These are phyloP conservation scores for Timema podura DNA, from an alignment of 2,888 invertebrate genomes.

Conservation along the genomic window DNA sequence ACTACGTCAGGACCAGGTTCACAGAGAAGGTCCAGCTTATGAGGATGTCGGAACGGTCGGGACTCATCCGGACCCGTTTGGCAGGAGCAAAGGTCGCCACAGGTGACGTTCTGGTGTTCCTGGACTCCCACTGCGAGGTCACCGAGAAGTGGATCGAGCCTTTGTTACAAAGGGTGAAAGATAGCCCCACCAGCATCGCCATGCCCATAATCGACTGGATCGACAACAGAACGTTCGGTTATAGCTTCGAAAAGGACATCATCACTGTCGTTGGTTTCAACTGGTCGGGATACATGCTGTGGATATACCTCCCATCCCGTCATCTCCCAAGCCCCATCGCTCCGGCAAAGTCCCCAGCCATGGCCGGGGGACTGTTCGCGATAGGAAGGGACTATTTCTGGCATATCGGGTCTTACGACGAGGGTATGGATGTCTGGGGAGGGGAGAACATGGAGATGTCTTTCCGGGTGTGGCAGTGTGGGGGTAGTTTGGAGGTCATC, in stretches of 20 bases:
- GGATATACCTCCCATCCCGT: no score
- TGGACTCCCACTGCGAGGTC: constrained; percentile 90
- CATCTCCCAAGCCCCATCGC: no score
- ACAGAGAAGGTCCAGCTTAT: constrained; percentile 68
- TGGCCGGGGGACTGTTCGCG: constrained; percentile 99
- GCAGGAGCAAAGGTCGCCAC: constrained; percentile 79
- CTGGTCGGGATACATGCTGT: no score
- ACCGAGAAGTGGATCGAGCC: constrained; percentile 84
- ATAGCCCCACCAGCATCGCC: constrained; percentile 71
- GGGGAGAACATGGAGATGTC: constrained; percentile 98
- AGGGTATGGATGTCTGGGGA: constrained; percentile 94
- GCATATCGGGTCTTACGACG: constrained; percentile 50
- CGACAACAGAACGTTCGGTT: constrained; percentile 72
- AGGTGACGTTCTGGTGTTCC: constrained; percentile 78
- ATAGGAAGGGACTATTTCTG: constrained; percentile 91
- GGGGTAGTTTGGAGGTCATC: constrained; percentile 88
- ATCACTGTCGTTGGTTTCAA: no score
- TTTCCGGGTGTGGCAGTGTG: constrained; percentile 79
- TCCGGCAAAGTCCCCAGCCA: constrained; percentile 72
- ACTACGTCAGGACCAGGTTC: constrained; percentile 72
- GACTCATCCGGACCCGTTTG: constrained; percentile 85
- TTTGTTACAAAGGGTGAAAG: constrained; percentile 76
- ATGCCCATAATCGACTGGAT: constrained; percentile 96
- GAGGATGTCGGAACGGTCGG: constrained; percentile 70
- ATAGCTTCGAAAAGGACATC: constrained; percentile 52